phyloP scores from a whole-genome alignment of 2,888 invertebrate species.

The Cepaea hortensis region DNA sequence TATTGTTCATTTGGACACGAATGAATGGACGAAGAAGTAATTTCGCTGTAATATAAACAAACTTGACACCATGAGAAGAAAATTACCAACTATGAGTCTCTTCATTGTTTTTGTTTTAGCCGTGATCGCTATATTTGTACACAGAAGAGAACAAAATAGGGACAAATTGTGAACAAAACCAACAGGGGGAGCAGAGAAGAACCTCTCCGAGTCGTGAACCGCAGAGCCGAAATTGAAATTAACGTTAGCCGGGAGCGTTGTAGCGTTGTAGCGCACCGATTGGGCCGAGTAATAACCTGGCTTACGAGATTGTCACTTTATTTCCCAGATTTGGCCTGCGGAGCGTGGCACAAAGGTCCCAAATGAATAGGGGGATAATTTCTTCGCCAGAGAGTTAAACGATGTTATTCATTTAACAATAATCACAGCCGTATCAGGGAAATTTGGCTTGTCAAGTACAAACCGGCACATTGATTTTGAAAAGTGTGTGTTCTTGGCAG shows the following conservation, averaged over 20 bases:
- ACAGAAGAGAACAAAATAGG: not conserved
- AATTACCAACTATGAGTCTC: too few species aligned
- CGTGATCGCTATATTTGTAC: too few species aligned
- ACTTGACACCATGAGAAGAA: too few species aligned
- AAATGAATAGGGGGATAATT: constrained; percentile 43
- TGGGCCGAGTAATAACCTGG: constrained; percentile 30
- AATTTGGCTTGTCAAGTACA: constrained; percentile 28
- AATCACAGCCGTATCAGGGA: constrained; percentile 20
- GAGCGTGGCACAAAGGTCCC: constrained; percentile 29
- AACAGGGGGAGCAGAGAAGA: not conserved
- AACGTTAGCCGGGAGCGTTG: constrained; percentile 28
- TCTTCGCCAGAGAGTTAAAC: constrained; percentile 30
- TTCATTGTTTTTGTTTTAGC: too few species aligned
- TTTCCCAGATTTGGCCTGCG: constrained; percentile 34
- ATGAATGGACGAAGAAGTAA: too few species aligned
- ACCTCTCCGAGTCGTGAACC: not conserved
- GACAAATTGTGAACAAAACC: constrained; percentile 10
- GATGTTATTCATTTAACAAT: constrained; percentile 41
- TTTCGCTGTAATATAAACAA: too few species aligned
- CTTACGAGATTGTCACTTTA: constrained; percentile 34
- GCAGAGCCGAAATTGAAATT: constrained; percentile 34
- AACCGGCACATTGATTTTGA: constrained; percentile 10
- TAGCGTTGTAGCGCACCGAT: constrained; percentile 6
- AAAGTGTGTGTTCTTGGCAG: constrained; percentile 38
- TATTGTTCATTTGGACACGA: too few species aligned